Conservation (phyloP, 2,797 vertebrate species). For the Neopelma chrysocephalum region DNA sequence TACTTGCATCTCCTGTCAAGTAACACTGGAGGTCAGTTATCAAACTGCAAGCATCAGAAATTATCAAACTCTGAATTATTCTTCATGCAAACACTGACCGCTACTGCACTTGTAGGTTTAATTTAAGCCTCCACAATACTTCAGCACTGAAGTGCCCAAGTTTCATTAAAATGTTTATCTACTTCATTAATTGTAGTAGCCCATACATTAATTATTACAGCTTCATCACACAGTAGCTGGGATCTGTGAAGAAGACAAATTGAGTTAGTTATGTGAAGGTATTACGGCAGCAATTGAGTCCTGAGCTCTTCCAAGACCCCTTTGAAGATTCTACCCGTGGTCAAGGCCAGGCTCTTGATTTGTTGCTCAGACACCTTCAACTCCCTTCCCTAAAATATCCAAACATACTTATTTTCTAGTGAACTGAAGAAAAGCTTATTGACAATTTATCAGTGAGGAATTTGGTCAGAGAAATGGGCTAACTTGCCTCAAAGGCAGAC, state of each 20-base stretch:
- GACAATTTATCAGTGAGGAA: neutral
- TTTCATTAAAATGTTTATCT: neutral
- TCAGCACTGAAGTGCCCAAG: neutral
- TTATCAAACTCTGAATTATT: neutral
- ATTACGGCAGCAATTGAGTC: neutral
- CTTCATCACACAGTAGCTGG: neutral
- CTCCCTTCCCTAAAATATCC: neutral
- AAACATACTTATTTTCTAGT: neutral
- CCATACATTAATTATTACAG: neutral
- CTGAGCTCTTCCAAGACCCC: neutral
- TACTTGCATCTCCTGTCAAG: neutral
- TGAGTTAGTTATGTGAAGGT: neutral
- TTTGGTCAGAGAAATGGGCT: neutral
- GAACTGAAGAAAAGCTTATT: neutral
- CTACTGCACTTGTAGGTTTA: neutral
- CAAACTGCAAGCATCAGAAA: neutral
- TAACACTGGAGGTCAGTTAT: neutral
- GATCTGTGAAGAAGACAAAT: neutral
- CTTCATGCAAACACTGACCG: neutral
- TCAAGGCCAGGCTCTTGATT: neutral
- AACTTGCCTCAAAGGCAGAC: neutral
- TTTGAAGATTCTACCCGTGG: neutral
- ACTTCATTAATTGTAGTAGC: neutral
- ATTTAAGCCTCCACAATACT: neutral
- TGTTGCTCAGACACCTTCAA: neutral